phyloP scores from a whole-genome alignment of 2,797 vertebrate genomes.

The Uromys caudimaculatus region DNA sequence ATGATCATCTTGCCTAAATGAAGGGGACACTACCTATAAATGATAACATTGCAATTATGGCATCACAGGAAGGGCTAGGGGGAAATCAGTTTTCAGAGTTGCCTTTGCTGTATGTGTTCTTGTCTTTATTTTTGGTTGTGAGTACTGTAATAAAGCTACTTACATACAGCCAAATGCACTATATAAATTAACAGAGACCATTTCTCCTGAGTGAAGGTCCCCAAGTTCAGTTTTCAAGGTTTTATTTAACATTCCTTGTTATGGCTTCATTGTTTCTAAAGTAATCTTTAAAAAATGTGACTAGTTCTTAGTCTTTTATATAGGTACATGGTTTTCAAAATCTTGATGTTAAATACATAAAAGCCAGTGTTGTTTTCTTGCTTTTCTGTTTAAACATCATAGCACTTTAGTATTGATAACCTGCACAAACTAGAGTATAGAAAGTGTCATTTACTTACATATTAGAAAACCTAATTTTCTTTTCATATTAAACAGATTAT shows the following conservation, averaged over 20 bases:
- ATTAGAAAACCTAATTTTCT: conserved; percentile 42
- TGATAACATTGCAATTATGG: conserved; percentile 37
- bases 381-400: conserved; percentile 44
- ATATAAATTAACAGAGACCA: conserved; percentile 34
- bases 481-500: conserved; percentile 86
- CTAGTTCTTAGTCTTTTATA: conserved; percentile 27
- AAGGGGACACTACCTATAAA: not conserved
- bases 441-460: conserved; percentile 38
- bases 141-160: not conserved
- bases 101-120: not conserved
- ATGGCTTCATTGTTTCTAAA: conserved; percentile 36
- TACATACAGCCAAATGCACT: conserved; percentile 29
- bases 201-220: conserved; percentile 34
- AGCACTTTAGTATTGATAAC: not conserved
- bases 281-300: not conserved
- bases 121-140: conserved; percentile 11
- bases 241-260: conserved; percentile 48
- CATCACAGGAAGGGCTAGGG: not conserved
- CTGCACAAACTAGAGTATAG: not conserved
- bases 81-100: not conserved
- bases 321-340: conserved; percentile 53
- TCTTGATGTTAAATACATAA: conserved; percentile 43
- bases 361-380: not conserved
- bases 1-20: conserved; percentile 18
- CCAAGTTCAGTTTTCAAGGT: conserved; percentile 6